Evolutionary conservation across 2,113 vertebrate genomes (phyloP).

Genomic region (Leiothrix lutea): DNA sequence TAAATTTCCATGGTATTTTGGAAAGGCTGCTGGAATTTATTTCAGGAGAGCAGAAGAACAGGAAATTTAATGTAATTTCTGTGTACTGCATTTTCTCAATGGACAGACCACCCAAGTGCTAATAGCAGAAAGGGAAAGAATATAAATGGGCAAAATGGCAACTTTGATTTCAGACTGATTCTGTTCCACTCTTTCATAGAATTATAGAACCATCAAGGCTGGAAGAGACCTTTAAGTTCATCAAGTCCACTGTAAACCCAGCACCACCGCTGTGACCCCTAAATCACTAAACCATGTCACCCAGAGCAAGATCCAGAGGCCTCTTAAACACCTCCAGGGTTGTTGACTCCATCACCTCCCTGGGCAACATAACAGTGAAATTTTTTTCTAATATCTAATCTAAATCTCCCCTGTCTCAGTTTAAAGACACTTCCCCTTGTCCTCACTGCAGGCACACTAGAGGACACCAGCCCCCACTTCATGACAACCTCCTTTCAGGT

Average conservation of each 20-base stretch:
- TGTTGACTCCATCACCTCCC: neutral
- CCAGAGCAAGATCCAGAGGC: neutral
- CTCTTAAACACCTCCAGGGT: neutral
- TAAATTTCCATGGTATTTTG: neutral
- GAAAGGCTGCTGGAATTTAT: neutral
- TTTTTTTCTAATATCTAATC: neutral
- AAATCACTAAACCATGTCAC: neutral
- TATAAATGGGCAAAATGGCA: rapidly evolving
- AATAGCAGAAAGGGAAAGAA: neutral
- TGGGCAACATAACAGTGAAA: neutral
- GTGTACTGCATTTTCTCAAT: neutral
- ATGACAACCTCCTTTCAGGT: neutral
- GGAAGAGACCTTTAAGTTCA: neutral
- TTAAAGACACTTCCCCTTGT: neutral
- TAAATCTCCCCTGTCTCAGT: neutral
- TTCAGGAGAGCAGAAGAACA: neutral
- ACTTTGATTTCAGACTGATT: neutral
- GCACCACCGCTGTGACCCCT: neutral
- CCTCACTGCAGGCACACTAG: neutral
- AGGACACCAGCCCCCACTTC: neutral
- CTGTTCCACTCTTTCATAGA: neutral
- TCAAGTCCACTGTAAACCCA: neutral
- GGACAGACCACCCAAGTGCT: neutral
- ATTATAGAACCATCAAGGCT: neutral
- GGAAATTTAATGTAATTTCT: neutral